Conservation (phyloP, 2,797 vertebrate species). For the Protosalanx chinensis region DNA sequence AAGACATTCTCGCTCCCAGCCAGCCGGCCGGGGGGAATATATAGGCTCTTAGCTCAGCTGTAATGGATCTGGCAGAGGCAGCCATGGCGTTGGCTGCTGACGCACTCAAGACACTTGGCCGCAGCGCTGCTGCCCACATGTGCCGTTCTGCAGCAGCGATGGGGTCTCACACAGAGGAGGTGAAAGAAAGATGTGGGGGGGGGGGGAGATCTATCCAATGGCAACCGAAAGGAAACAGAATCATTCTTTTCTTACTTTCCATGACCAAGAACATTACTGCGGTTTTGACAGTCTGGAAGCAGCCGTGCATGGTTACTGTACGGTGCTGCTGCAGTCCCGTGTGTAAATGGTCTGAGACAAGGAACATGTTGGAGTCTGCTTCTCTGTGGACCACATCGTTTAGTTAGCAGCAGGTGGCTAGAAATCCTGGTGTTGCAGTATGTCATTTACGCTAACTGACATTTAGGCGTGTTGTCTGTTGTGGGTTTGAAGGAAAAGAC, state of each 20-base stretch:
- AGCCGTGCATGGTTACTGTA: not conserved
- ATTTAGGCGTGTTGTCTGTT: conserved; percentile 3
- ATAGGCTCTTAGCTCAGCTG: conserved; percentile 49
- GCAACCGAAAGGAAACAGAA: not conserved
- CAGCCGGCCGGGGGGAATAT: conserved; percentile 46
- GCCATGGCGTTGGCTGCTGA: conserved; percentile 53
- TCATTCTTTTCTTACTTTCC: not conserved
- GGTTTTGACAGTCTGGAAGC: not conserved
- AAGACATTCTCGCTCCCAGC: conserved; percentile 18
- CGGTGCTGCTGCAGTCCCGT: not conserved
- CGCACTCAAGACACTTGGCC: conserved; percentile 50
- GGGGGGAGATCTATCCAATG: not conserved
- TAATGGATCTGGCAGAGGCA: conserved; percentile 64
- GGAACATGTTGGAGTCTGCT: conserved; percentile 6
- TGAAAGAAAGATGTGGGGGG: not conserved
- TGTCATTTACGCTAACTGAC: not conserved
- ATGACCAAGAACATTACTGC: not conserved
- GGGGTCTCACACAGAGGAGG: conserved; percentile 20
- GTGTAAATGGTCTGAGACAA: conserved; percentile 5
- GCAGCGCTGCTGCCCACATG: conserved; percentile 44
- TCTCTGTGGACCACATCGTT: conserved; percentile 2
- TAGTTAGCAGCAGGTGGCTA: not conserved
- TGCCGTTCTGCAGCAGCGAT: conserved; percentile 37
- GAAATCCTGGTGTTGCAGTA: not conserved
- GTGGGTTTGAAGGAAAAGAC: not conserved